Percentiles rank a stretch among this genome's conserved stretches.
phyloP scores from a whole-genome alignment of 2,888 invertebrate genomes.

The Ligdia adustata region DNA sequence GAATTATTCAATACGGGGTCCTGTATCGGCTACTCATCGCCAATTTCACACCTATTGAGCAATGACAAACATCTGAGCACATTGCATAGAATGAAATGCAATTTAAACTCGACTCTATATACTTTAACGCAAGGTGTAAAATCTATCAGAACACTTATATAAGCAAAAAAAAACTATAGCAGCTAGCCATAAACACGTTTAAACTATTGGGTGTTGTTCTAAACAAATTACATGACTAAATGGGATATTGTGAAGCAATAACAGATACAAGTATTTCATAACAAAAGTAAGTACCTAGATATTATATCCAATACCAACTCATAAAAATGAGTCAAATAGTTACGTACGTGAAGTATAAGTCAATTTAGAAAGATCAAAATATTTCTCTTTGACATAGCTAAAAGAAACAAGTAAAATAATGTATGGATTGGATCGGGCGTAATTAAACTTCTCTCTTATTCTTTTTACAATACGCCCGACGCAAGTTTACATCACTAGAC shows the following conservation, averaged over 20 bases:
- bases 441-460: conserved; percentile 4
- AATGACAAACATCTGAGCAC: conserved; percentile 51
- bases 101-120: conserved; percentile 38
- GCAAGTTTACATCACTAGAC: conserved; percentile 61
- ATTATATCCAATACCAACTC: no score
- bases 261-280: conserved; percentile 8
- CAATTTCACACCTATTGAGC: conserved; percentile 67
- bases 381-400: no score
- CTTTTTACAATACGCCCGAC: conserved; percentile 42
- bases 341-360: no score
- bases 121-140: not conserved
- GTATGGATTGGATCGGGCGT: not conserved
- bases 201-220: conserved; percentile 46
- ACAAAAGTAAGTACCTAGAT: not conserved
- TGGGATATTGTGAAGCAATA: no score
- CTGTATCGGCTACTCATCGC: conserved; percentile 57
- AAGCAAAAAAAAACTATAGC: conserved; percentile 42
- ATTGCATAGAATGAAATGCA: conserved; percentile 30
- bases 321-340: no score
- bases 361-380: no score
- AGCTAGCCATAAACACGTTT: conserved; percentile 40
- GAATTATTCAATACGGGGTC: conserved; percentile 51
- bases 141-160: not conserved
- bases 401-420: not conserved
- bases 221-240: conserved; percentile 35